Evolutionary conservation across 2,888 invertebrate genomes (phyloP), one percentile per base, ranked within the genome.

Genomic region (Hirtodrosophila histrioides): DNA sequence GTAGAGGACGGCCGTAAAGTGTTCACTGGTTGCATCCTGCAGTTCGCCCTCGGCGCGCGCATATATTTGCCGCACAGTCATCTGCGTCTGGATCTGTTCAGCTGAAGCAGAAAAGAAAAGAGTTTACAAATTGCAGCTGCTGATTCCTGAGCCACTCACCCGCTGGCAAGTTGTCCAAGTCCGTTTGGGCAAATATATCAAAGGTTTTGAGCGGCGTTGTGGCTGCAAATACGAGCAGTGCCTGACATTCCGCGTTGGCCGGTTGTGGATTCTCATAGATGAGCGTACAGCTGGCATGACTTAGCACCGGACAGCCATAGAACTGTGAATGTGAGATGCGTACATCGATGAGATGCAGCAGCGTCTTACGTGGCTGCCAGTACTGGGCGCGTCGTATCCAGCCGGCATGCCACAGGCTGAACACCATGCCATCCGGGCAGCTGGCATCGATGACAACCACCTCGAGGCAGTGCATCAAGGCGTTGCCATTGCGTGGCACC

Each of bases 281-380:
- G 23, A 97, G 92, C 4, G 94, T 94, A 48, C 93, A 93, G 9
- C 90, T 87, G 1, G 92, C 92, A 3, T 93, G 91, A 55, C 92
- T 91, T 1, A 93, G 92, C 12, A 93, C 92, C 57, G 93, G 92
- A 17, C 92, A 88, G 44, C 92, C 92, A 17, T 93, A 92, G 64
- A 92, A 93, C 8, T 90, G 91, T 8, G 94, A 94, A 92, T 94
- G 94, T 1, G 92, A 92, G 27, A 96, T 92, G 23, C 93, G 93
- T 17, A 94, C 93, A 88, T 96, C 96, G 2, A 95, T 93, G 61
- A 96, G 91, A 90, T 95, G 95, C 10, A 97, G 89, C 45, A 95
- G 93, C 55, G 96, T 96, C 50, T 93, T 93, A 51, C 94, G 90
- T 0, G 95, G 93, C 60, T 93, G 93, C 96, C 96, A 97, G 48